Base-by-base conservation (phyloP, 1,140 invertebrate species). In the Macrostomum lignano region DNA sequence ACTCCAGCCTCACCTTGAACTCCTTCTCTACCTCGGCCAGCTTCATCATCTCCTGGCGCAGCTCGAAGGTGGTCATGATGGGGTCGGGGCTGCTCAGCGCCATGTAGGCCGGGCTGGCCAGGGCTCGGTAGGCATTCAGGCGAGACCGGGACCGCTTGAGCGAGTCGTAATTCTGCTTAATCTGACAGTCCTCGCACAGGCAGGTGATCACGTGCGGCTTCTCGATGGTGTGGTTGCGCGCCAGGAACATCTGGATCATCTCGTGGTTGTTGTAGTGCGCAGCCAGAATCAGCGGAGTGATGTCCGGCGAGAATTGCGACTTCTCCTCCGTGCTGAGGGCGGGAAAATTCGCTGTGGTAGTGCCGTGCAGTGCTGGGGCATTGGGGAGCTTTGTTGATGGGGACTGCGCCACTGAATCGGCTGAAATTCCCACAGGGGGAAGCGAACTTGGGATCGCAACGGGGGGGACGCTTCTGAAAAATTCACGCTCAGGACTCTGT, bases 261-360 rank as follows among this genome's bases (percentile, higher is more conserved):
- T 43, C 44, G 28, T 46, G 49, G 36, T 53, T 46, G 31, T 51
- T 51, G 20, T 43, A 42, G 17, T 49, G 39, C 24, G 48, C 48
- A 4, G 49, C 48, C 11, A 51, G 25, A 15, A 52, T 44, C 21
- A 51, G 31, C 7, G 49, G 49, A 6, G 49, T 51, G 14, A 51
- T 43, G 33, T 51, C 48, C 10, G 49, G 48, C n/a, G 43, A 36
- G 33, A 49, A 49, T 25, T 40, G 39, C 24, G 25, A 31, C 21
- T 42, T 42, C 21, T 42, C 40, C 4, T 37, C 37, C 4, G 40
- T 42, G 13, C 38, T 17, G 36, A 40, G 38, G 36, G 38, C 37
- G 4, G 38, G 38, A 19, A 37, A 35, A 21, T 35, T 35, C n/a
- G n/a, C n/a, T n/a, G n/a, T n/a, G n/a, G n/a, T n/a, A n/a, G n/a